Percentiles rank a stretch among this genome's conserved stretches.
These are phyloP conservation scores for Brachyrhaphis roseni DNA, from an alignment of 2,797 vertebrate species.

Conservation along the genomic window DNA sequence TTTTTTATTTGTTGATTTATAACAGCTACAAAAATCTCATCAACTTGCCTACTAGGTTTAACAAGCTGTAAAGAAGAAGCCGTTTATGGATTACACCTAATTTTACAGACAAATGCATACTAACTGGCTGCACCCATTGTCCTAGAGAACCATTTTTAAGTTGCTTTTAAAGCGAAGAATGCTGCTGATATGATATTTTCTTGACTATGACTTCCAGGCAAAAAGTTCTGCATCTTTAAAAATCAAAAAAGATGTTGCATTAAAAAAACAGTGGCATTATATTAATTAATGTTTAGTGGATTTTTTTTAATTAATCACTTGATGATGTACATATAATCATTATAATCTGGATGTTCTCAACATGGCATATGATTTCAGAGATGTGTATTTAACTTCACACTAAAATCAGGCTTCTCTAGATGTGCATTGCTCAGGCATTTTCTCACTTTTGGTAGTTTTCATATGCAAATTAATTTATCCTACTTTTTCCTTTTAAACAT, in stretches of 20 bases:
- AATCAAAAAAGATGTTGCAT: not conserved
- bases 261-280: not conserved
- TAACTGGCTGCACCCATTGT: not conserved
- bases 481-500: constrained; percentile 29
- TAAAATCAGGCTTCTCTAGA: not conserved
- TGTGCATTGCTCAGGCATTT: not conserved
- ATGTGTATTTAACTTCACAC: not conserved
- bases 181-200: not conserved
- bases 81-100: not conserved
- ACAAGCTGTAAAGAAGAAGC: not conserved
- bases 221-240: not conserved
- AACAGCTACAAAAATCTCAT: constrained; percentile 2
- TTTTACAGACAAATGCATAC: constrained; percentile 3
- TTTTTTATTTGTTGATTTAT: constrained; percentile 23
- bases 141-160: not conserved
- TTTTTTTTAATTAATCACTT: not conserved
- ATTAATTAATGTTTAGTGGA: not conserved
- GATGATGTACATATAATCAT: not conserved
- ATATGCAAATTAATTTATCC: not conserved
- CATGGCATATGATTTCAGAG: not conserved
- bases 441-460: not conserved
- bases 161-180: not conserved
- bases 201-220: not conserved
- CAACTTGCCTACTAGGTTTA: not conserved
- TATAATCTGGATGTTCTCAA: not conserved